Evolutionary conservation across 2,888 invertebrate genomes (phyloP), one percentile per base, ranked within the genome.

Genomic region (Minunthozetes semirufus): DNA sequence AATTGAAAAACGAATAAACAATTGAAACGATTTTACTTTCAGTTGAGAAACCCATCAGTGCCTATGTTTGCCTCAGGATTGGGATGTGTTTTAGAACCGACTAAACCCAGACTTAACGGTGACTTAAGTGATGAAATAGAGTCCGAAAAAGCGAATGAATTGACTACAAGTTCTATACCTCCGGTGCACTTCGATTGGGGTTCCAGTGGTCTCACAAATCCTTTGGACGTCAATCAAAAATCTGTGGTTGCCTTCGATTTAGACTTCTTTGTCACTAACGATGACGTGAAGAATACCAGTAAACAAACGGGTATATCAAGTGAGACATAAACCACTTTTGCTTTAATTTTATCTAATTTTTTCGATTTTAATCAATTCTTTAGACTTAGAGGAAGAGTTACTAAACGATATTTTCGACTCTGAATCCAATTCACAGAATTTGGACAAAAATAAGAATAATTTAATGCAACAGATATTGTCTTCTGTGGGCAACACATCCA

Each of bases 61-160:
- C 94, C 94, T 88, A 83, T 83, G 71, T 94, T 90, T 85, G 93
- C 93, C 56, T 89, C 91, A n/a, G 92, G 91, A 82, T 86, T 94
- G 77, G 89, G 90, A 22, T 48, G n/a, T 79, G 86, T 88, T 73
- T 77, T 83, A 73, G 83, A 83, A 75, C 83, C 83, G 25, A 81
- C 80, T 50, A 80, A 81, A 75, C 82, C 81, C 25, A 76, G 77
- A 63, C 29, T 72, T 72, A 72, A 53, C 48, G n/a, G 11, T 42
- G 72, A 75, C 71, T 72, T 68, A 73, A 76, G 73, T 68, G 72
- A 66, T 38, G 76, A 75, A 15, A 71, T 56, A 33, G 73, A 74
- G 33, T 68, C 72, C 72, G 76, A 46, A 25, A 48, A 53, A 48
- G 66, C 61, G 56, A 19, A 72, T 38, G 22, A 11, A 15, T 50